Evolutionary conservation across 2,113 vertebrate species (phyloP), one percentile per base, ranked within the genome.

Genomic region (Phyllopteryx taeniolatus): DNA sequence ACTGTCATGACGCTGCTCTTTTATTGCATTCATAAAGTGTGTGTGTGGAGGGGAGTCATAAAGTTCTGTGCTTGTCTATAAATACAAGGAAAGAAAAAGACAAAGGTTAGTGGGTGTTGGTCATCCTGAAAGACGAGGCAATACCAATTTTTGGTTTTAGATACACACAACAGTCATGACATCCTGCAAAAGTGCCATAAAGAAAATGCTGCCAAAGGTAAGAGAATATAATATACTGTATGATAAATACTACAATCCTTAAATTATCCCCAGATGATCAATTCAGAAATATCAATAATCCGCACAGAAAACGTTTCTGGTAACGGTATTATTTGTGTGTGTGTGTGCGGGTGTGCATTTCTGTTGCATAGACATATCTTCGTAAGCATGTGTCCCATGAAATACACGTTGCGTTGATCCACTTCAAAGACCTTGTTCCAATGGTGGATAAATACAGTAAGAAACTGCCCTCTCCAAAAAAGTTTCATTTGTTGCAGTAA

Each of bases 191-290:
- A 83, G 79, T 19, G 87, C 81, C 67, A 93, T 98, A 35, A 94
- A 89, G 81, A 96, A 95, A 77, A 94, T 95, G 94, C 90, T 97
- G n/a, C 87, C 91, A 15, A 95, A 95, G 95, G 96, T 97, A 89
- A 91, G 91, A 56, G 62, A 7, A 5, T 46, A 22, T 66, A 13
- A 44, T 66, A 13, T 46, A 13, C 5, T 46, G 4, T 19, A 8
- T 61, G 5, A 14, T 61, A 15, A 11, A 5, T 61, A 2, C 13
- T 3, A 35, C 35, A 33, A 31, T 22, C 31, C 22, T 31, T 61
- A 3, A 61, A 31, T 61, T 4, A 31, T 33, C 27, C 13, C 14
- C 33, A 63, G 35, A 39, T 39, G 35, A 39, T 39, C 35, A 39
- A 39, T 39, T 39, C 35, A 39, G 35, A 39, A 39, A 39, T 39